Base-by-base conservation (phyloP, 2,888 invertebrate species). In the Labia minor region DNA sequence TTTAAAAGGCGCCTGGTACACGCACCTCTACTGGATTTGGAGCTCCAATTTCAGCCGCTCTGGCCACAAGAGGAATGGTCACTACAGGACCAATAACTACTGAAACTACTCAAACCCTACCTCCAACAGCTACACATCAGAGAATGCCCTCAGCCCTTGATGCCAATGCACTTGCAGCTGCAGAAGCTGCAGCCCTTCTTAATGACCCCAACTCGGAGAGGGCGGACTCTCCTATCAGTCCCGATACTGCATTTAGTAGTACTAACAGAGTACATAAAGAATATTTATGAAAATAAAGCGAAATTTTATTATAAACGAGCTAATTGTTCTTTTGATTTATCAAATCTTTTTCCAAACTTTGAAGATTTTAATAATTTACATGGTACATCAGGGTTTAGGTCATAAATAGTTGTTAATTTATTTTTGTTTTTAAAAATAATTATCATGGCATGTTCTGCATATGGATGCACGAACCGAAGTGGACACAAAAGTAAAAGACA, bases 231-330 rank as follows among this genome's bases (percentile, higher is more conserved):
- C 78, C 80, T 1, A 81, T 81, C 68, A 82, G 80, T 8, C 82
- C 82, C 0, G 84, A 85, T 71, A 79, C 81, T 0, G 85, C 85
- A 0, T 84, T 83, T 69, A 86, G 82, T 71, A 82, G 80, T 71
- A 83, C 85, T 49, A 86, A 84, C 71, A 81, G 89, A 71, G 86
- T 86, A 26, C 6, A 11, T 63, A 20, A 21, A 63, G 8, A 63
- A 20, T 20, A 63, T 21, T 63, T 11, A 63, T 18, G 4, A n/a
- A n/a, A n/a, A n/a, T n/a, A n/a, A n/a, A n/a, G n/a, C n/a, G 11
- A 62, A 62, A 62, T 62, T 16, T 14, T 11, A 11, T 62, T 62
- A 18, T 16, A 14, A 11, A 14, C 11, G 18, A 62, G 18, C 10
- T 62, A 10, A 14, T 11, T 62, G 10, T 62, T 11, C n/a, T n/a